Evolutionary conservation across 2,888 invertebrate species (phyloP), one percentile per base, ranked within the genome.

Genomic region (Argyra leucocephala): DNA sequence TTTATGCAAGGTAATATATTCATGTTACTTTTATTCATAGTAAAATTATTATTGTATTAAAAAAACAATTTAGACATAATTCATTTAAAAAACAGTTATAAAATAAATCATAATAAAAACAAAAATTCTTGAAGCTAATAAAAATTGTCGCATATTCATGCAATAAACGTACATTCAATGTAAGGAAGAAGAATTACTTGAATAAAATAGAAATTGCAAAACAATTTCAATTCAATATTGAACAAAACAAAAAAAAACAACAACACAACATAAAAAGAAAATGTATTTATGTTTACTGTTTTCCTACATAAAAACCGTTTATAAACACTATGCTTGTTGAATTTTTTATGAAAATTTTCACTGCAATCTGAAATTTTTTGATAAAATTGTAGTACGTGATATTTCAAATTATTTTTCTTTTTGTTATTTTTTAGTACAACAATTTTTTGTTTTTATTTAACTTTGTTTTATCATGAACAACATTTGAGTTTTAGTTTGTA

Each of bases 71-170:
- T n/a, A n/a, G n/a, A n/a, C n/a, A n/a, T n/a, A n/a, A n/a, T n/a
- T n/a, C n/a, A n/a, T n/a, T n/a, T n/a, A n/a, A n/a, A n/a, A 48
- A 48, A 3, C 5, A 5, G 3, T 18, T 15, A 48, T 48, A 48
- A 15, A 48, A 48, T 9, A 31, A 31, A 31, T 7, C 7, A 48
- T 18, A 48, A 48, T 48, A 48, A 12, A 48, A 48, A 15, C 5
- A 37, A 48, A n/a, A 15, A 48, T 18, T 7, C 31, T 31, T 31
- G 31, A 31, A 31, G 31, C 10, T 48, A 48, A 48, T 48, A 48
- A 48, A 48, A 48, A 48, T 48, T 48, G 48, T 48, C 48, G n/a
- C 48, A 48, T 48, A 48, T 48, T 18, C 15, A 48, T 48, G 48
- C 18, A 12, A 48, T 48, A 9, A 48, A 48, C 12, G 18, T 12